A percentile compares a stretch with the other conserved stretches of the same genome.
These are phyloP conservation scores for Ptilorrhoa leucosticta DNA, from an alignment of 2,113 vertebrate species.

Conservation along the genomic window DNA sequence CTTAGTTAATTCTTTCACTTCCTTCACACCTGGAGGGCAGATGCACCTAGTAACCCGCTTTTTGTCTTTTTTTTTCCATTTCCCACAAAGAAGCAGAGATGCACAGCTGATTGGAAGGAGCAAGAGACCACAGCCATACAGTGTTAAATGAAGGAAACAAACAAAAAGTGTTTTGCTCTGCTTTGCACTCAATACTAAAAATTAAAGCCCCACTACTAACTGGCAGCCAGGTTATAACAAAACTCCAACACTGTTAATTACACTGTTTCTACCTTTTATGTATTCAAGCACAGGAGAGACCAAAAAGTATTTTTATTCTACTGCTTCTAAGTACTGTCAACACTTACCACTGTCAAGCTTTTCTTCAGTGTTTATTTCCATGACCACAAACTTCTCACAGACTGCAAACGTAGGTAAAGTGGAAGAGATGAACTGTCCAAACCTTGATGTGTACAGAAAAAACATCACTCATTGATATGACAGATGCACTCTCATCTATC, in stretches of 20 bases:
- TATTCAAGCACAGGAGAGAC: neutral
- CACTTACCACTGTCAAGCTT: conserved; percentile 89
- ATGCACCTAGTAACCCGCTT: neutral
- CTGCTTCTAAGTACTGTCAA: neutral
- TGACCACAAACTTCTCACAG: conserved; percentile 98
- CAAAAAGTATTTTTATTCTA: neutral
- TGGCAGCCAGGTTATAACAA: neutral
- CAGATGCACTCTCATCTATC: neutral
- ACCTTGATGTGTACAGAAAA: conserved; percentile 71
- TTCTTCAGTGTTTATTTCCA: conserved; percentile 94
- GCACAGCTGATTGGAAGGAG: neutral
- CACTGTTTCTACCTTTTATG: neutral
- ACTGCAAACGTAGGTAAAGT: conserved; percentile 95
- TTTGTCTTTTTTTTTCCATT: neutral
- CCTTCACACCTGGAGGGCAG: neutral
- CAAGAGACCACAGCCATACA: neutral
- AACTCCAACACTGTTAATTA: neutral
- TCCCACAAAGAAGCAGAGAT: neutral
- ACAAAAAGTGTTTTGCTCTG: neutral
- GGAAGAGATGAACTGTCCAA: conserved; percentile 96
- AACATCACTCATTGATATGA: neutral
- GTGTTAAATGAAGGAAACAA: neutral
- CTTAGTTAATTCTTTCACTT: neutral
- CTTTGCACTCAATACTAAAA: neutral
- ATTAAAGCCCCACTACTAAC: neutral